Conservation (phyloP, 1,140 invertebrate genomes). For the Tetramorium parvispinum region DNA sequence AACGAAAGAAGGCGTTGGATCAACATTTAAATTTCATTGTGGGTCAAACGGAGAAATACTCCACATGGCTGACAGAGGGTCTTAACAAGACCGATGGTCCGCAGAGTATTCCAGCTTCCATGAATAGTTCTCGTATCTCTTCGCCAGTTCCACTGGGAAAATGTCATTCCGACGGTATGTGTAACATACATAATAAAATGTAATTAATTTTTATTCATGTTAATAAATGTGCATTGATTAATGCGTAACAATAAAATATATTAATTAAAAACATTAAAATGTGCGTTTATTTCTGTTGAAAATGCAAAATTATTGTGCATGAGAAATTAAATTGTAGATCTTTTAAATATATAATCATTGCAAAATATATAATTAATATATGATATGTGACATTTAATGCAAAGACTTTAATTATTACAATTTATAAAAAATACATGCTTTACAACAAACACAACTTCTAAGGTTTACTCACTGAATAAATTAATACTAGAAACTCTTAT, state of each 20-base stretch:
- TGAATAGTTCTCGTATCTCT: constrained; percentile 85
- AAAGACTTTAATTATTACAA: not conserved
- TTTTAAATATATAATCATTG: not conserved
- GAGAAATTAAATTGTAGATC: not conserved
- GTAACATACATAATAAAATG: not conserved
- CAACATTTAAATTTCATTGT: constrained; percentile 99
- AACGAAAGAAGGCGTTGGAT: constrained; percentile 97
- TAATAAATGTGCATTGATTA: constrained; percentile 1
- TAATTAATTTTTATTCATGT: constrained; percentile 2
- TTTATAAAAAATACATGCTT: not conserved
- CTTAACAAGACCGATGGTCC: constrained; percentile 88
- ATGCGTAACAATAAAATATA: not conserved
- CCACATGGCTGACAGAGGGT: constrained; percentile 94
- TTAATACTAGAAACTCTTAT: not conserved
- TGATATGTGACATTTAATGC: not conserved
- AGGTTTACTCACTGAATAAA: not conserved
- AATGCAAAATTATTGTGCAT: not conserved
- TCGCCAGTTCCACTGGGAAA: constrained; percentile 81
- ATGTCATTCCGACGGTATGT: constrained; percentile 85
- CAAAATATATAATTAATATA: not conserved
- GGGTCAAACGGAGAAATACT: constrained; percentile 99
- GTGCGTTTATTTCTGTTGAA: not conserved
- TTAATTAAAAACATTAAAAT: constrained; percentile 5
- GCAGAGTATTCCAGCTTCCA: constrained; percentile 84
- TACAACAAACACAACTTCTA: not conserved